phyloP scores from a whole-genome alignment of 2,113 vertebrate species.

The Bufo gargarizans region DNA sequence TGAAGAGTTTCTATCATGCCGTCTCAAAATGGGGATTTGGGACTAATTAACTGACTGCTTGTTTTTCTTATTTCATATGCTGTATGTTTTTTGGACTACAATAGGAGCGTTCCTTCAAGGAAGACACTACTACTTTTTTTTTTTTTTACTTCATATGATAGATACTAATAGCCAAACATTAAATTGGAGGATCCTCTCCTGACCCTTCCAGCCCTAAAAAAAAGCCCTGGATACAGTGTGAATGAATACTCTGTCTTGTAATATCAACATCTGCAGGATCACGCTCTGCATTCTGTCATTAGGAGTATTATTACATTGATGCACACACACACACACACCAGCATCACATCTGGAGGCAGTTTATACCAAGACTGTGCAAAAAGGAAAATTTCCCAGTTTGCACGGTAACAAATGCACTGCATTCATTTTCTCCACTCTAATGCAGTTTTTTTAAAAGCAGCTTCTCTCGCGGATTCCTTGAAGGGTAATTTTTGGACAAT shows the following conservation, averaged over 20 bases:
- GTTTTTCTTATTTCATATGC: too few species aligned
- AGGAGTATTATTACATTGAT: conserved; percentile 36
- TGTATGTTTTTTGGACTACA: too few species aligned
- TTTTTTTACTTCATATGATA: not conserved
- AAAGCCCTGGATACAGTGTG: not conserved
- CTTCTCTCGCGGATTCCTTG: conserved; percentile 67
- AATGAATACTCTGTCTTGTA: conserved; percentile 8
- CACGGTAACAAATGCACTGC: conserved; percentile 60
- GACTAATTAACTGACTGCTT: too few species aligned
- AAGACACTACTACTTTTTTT: not conserved
- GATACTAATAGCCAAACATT: not conserved
- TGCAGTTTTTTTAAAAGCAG: conserved; percentile 53
- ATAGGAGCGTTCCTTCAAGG: not conserved
- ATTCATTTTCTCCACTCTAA: conserved; percentile 62
- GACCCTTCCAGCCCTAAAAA: not conserved
- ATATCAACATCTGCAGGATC: conserved; percentile 1
- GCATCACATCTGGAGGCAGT: conserved; percentile 28
- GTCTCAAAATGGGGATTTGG: too few species aligned
- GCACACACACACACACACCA: conserved; percentile 3
- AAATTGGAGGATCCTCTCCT: not conserved
- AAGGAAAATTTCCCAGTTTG: conserved; percentile 18
- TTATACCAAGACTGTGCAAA: conserved; percentile 7
- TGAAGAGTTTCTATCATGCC: too few species aligned
- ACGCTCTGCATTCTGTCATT: conserved; percentile 12
- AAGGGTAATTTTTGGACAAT: conserved; percentile 74